Percentiles rank a stretch among this genome's conserved stretches.
Evolutionary conservation across 1,140 invertebrate genomes (phyloP).

Genomic region (Limonius californicus): DNA sequence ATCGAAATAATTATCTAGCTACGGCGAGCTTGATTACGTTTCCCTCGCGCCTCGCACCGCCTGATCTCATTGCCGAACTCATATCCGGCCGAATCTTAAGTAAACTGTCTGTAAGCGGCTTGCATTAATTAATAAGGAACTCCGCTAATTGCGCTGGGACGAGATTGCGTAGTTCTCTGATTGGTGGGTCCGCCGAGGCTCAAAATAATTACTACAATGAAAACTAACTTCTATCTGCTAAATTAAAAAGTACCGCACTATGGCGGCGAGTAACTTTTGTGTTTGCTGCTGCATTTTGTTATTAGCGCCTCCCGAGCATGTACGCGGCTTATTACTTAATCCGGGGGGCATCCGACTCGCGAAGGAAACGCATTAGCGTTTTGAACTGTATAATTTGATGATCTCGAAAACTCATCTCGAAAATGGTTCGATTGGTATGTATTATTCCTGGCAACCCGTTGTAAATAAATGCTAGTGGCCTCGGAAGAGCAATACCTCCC

Average conservation of each 20-base stretch:
- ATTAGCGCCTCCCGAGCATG: neutral
- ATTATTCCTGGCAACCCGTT: conserved; percentile 11
- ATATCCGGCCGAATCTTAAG: conserved; percentile 44
- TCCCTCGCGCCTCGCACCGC: conserved; percentile 20
- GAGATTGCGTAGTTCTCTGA: conserved; percentile 34
- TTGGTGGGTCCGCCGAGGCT: conserved; percentile 32
- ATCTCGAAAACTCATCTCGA: conserved; percentile 11
- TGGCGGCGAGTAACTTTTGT: neutral
- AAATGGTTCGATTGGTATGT: conserved; percentile 13
- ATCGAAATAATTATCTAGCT: conserved; percentile 41
- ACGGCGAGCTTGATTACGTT: conserved; percentile 26
- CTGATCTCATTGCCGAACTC: conserved; percentile 31
- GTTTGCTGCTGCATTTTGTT: neutral
- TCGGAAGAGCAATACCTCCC: conserved; percentile 12
- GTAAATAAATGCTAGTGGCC: conserved; percentile 13
- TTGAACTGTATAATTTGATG: conserved; percentile 10
- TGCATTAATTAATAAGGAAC: conserved; percentile 48
- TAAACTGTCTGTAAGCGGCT: conserved; percentile 45
- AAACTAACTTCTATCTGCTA: conserved; percentile 8
- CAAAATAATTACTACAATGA: conserved; percentile 32
- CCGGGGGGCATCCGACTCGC: neutral
- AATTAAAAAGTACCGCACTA: conserved; percentile 11
- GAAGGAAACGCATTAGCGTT: neutral
- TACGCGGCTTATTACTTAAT: neutral
- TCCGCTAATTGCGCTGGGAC: conserved; percentile 46